Evolutionary conservation across 35 echinoderm and acorn worm genomes (phyloP).

Genomic region (Strongylocentrotus purpuratus): DNA sequence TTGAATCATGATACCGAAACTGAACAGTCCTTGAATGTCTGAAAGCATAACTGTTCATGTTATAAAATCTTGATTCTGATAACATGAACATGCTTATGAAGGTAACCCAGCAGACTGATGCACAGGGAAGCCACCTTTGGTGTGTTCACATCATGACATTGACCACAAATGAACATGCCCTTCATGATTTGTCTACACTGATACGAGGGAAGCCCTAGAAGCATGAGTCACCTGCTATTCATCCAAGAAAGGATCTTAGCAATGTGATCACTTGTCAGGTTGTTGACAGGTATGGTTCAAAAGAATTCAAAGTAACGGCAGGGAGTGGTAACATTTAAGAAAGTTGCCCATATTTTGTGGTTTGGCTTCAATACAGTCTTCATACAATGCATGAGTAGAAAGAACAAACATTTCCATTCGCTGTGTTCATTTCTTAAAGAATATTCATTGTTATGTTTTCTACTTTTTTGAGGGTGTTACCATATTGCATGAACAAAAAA

Average conservation of each 20-base stretch:
- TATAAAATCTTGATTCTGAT: background rate
- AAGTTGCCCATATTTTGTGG: background rate
- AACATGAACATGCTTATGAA: background rate
- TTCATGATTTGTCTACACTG: background rate
- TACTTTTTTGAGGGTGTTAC: too few species aligned
- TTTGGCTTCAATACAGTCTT: background rate
- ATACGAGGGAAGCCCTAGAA: background rate
- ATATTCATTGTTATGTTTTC: too few species aligned
- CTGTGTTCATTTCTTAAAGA: too few species aligned
- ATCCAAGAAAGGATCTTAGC: background rate
- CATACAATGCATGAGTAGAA: background rate
- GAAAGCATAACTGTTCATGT: background rate
- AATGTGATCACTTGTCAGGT: background rate
- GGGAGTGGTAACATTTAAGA: background rate
- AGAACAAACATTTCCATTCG: background rate
- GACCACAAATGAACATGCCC: constrained; percentile 8
- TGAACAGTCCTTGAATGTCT: too few species aligned
- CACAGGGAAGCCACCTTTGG: background rate
- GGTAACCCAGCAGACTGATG: background rate
- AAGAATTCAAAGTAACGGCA: background rate
- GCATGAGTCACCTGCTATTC: background rate
- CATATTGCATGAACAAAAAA: too few species aligned
- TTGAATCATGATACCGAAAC: too few species aligned
- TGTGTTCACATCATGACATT: background rate
- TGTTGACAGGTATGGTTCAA: background rate